Evolutionary conservation across 2,113 vertebrate species (phyloP), one percentile per base, ranked within the genome.

Genomic region (Acinonyx jubatus): DNA sequence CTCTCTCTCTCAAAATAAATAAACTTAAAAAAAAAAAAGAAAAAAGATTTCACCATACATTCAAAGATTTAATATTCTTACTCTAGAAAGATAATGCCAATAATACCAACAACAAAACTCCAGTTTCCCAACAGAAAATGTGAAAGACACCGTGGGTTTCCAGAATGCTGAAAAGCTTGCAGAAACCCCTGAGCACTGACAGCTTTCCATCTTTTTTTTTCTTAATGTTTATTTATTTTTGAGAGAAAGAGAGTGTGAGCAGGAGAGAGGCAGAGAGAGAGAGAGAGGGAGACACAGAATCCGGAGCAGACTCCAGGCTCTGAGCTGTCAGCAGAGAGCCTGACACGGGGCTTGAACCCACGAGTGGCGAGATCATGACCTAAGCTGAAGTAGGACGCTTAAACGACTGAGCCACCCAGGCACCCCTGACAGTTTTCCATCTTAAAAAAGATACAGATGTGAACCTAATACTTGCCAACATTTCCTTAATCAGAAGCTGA

Each of bases 51-150:
- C 23, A 94, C 82, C 15, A 92, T 19, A 71, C 21, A 29, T 87
- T 87, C 79, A 80, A 84, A 94, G 50, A 82, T 23, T 73, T 79
- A 82, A 69, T 69, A 66, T 80, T 89, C 55, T 78, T 79, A 84
- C 29, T 91, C 55, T 65, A 55, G 36, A 94, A 36, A 91, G 21
- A 92, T 27, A 97, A 52, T 45, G 61, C 19, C 50, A 89, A 68
- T 61, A 96, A 57, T 19, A 45, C 55, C 31, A 69, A 68, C 7
- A 57, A 91, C 8, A 78, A 88, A 92, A 89, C 12, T 8, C 15
- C 23, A 89, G n/a, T 29, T 69, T 48, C 18, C 11, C 50, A 68
- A 38, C 33, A 81, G 57, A 86, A 90, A 69, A 57, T 19, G 7
- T 57, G 41, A 74, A 61, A 65, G 36, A 68, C 33, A 31, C 78